A percentile compares a stretch with the other conserved stretches of the same genome.
Conservation (phyloP, 2,888 invertebrate species). For the Formica aserva region DNA sequence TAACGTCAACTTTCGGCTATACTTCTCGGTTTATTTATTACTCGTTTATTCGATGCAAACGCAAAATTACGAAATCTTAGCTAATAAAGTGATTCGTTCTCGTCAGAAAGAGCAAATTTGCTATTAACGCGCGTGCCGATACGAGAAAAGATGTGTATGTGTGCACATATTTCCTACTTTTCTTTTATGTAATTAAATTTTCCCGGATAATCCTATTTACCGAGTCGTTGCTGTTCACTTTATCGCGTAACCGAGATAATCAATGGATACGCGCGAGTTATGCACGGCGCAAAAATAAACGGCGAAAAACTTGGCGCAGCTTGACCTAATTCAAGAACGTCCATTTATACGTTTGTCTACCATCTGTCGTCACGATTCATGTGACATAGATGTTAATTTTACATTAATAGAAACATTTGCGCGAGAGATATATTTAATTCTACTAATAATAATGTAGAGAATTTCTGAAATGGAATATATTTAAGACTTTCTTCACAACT, state of each 20-base stretch:
- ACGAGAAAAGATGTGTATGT: background rate
- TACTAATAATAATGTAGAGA: constrained; percentile 2
- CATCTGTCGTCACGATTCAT: constrained; percentile 21
- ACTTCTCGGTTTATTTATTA: background rate
- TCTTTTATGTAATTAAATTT: constrained; percentile 35
- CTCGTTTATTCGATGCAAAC: background rate
- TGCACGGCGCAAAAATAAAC: constrained; percentile 36
- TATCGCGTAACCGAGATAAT: constrained; percentile 40
- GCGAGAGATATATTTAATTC: background rate
- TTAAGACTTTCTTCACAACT: background rate
- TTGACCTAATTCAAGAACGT: constrained; percentile 44
- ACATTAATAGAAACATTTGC: constrained; percentile 7
- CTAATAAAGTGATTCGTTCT: constrained; percentile 14
- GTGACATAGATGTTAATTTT: constrained; percentile 37
- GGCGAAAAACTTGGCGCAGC: constrained; percentile 37
- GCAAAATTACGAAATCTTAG: background rate
- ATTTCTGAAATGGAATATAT: background rate
- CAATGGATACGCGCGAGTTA: constrained; percentile 33
- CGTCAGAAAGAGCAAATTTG: background rate
- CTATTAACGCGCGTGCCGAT: background rate
- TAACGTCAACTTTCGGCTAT: background rate
- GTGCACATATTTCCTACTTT: background rate
- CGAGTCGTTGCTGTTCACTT: background rate
- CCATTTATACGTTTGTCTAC: constrained; percentile 41
- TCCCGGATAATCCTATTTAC: constrained; percentile 29